Evolutionary conservation across 1,140 invertebrate genomes (phyloP), one percentile per base, ranked within the genome.

Genomic region (Drosophila tropicalis): DNA sequence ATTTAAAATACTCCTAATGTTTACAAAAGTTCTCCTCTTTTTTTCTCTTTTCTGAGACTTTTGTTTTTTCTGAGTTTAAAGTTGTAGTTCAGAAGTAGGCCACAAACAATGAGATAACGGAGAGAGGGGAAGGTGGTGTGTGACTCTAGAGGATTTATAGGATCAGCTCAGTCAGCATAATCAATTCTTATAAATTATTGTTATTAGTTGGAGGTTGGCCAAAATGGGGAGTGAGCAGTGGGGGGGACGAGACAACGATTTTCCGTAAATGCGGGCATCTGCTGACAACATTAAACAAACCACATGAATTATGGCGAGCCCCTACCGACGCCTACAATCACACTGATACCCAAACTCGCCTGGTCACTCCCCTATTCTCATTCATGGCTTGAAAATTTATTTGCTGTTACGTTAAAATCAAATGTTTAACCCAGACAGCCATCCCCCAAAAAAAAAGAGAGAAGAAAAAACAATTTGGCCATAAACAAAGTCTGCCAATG

Each of bases 111-210:
- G 56, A 64, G 13, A 4, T 2, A 12, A 15, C 3, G 3, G 44
- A 19, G 7, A 9, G 5, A 22, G 3, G 44, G 9, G 3, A 5
- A 12, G 9, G 9, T 9, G 44, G 60, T 57, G 62, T 9, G 34
- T 36, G 34, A 36, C 34, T 36, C 70, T 36, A 84, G 29, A 29
- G 76, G 73, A 87, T 87, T 87, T 87, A 87, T 89, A 32, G 54
- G 54, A 56, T 13, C 54, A 36, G 55, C 55, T 17, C 76, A 89
- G 76, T 89, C 83, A 89, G 83, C 83, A 79, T 84, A 87, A 87
- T 87, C 83, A 87, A 87, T 87, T 87, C 80, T 84, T 83, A 87
- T 87, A 87, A 87, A 84, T 87, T 87, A 87, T 89, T 87, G 83
- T 78, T 87, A 87, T 87, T 80, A 77, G 72, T 73, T 80, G 84